Base-by-base conservation (phyloP, 2,888 invertebrate genomes). In the Pseudoips prasinana region DNA sequence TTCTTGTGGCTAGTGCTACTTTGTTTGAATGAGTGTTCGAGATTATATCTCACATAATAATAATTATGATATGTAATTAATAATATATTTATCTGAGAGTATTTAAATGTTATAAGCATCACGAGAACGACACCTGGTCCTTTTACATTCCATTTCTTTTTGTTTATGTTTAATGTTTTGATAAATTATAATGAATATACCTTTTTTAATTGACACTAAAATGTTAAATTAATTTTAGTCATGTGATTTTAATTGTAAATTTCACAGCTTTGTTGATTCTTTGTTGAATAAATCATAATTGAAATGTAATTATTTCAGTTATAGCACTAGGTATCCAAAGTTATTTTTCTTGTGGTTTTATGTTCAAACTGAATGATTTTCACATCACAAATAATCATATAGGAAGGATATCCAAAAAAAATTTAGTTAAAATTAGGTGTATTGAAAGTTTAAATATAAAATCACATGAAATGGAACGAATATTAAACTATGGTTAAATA, bases 81-180 rank as follows among this genome's bases (percentile, higher is more conserved):
- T 44, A 29, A 29, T 38, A 53, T 57, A 58, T 48, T 52, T 58
- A 45, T 52, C 39, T 43, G 41, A 55, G 49, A 72, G 58, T 75
- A 75, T 74, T 73, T 68, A 60, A 73, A 69, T 62, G 65, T 70
- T 68, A 62, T 60, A 57, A 55, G 55, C 57, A 70, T 73, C 71
- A 71, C 68, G 64, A 61, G 52, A 40, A 29, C n/a, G n/a, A 62
- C 62, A 64, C 57, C 61, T 61, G 53, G 43, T 30, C 37, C 39
- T 9, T 23, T 47, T 50, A 77, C 82, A 82, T 82, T 82, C 82
- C 82, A 78, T 68, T 60, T 54, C 33, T n/a, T n/a, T n/a, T 48
- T 62, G 14, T 3, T 46, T 58, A 43, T 44, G 47, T 61, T 56
- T 40, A 35, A 5, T 14, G 14, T 51, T 56, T 53, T 54, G 55